Evolutionary conservation across 1,140 invertebrate species (phyloP), one percentile per base, ranked within the genome.

Genomic region (Drosophila neocordata): DNA sequence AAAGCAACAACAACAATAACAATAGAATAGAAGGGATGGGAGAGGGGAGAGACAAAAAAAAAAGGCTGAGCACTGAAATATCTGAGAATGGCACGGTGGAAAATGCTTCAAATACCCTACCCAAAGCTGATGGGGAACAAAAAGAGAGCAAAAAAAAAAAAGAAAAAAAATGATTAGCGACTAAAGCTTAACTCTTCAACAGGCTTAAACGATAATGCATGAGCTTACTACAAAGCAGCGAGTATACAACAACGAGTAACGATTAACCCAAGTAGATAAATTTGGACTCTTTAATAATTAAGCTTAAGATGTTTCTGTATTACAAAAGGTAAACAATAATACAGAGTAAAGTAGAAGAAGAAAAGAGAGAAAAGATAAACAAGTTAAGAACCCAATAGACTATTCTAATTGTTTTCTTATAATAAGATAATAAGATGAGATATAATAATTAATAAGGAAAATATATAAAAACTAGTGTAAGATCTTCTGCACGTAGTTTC

Each of bases 1-100:
- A 62, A 38, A 76, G 64, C 35, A 63, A 63, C 55, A 51, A 63
- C 77, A 72, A 66, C 60, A 75, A 58, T 59, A 74, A 75, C 52
- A 62, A 69, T 67, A 65, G 73, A 12, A 58, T 57, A 61, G 64
- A 61, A 52, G 69, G 52, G 44, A 18, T 7, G 34, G n/a, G n/a
- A n/a, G n/a, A n/a, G n/a, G n/a, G n/a, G n/a, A n/a, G n/a, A n/a
- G n/a, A n/a, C n/a, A n/a, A 35, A n/a, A 52, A 65, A 24, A 63
- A 56, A 53, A 69, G 79, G 51, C 15, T 13, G 38, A 38, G 38
- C 24, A 58, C 62, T 71, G 27, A 70, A 73, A 73, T 73, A 41
- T 41, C 1, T 11, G 18, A 38, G 69, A 52, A 38, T 7, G 37
- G 48, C 24, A 70, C 12, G 44, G 24, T 44, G 15, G 7, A 51